These are phyloP conservation scores for Alaudala cheleensis DNA, from an alignment of 2,113 vertebrate species.

Conservation along the genomic window DNA sequence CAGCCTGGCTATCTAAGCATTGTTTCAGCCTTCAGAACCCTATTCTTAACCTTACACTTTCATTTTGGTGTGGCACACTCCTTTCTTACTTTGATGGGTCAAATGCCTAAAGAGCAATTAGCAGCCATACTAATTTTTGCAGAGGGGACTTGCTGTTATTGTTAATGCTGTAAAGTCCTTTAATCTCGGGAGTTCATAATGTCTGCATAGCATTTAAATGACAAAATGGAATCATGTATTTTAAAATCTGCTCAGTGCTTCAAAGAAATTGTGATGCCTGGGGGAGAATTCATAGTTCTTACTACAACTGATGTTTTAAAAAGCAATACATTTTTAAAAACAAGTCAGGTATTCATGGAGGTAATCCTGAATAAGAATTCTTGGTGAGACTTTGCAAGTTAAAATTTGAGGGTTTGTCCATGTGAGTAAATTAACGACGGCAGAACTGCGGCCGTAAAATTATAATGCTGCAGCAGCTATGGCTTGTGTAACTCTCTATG, in stretches of 20 bases:
- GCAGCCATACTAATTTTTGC: neutral
- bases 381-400: conserved; percentile 3
- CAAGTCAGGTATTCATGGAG: neutral
- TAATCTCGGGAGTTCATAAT: neutral
- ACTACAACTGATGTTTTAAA: neutral
- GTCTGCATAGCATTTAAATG: neutral
- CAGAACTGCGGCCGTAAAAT: conserved; percentile 34
- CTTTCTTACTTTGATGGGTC: neutral
- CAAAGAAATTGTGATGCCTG: neutral
- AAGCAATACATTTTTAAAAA: neutral
- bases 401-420: conserved; percentile 46
- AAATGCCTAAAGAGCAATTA: neutral
- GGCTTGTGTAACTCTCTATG: conserved; percentile 19
- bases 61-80: neutral
- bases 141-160: neutral
- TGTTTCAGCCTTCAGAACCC: neutral
- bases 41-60: neutral
- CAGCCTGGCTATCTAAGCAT: neutral
- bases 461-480: conserved; percentile 27
- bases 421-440: neutral
- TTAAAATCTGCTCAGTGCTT: neutral
- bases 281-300: neutral
- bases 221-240: neutral
- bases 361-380: neutral
- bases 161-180: neutral